Conservation (phyloP, 2,797 vertebrate species). For the Acanthurus leucopareius region DNA sequence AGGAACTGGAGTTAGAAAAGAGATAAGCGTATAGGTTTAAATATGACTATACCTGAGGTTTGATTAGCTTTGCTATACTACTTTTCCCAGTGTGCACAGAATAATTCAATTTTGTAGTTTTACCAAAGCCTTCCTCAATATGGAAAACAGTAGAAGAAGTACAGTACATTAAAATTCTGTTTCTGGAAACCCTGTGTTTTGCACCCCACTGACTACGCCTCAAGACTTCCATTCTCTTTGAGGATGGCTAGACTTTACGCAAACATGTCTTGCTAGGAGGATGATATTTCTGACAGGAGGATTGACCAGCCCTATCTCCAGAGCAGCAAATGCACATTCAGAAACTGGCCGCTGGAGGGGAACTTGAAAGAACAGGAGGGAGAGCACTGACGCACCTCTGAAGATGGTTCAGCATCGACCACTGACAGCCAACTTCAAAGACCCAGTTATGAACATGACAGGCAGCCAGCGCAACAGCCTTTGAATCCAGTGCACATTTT, state of each 20-base stretch:
- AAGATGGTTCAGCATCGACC: conserved; percentile 79
- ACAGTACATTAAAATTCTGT: conserved; percentile 56
- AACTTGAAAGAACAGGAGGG: conserved; percentile 84
- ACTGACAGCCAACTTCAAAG: conserved; percentile 85
- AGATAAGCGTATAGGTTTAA: conserved; percentile 9
- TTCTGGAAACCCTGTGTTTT: conserved; percentile 59
- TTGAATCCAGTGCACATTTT: conserved; percentile 80
- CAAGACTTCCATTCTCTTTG: conserved; percentile 72
- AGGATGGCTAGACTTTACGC: conserved; percentile 69
- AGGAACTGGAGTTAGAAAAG: conserved; percentile 3
- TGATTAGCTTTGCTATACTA: conserved; percentile 29
- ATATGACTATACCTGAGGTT: conserved; percentile 5
- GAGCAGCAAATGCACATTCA: conserved; percentile 81
- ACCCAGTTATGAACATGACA: conserved; percentile 81
- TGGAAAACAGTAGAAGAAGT: conserved; percentile 52
- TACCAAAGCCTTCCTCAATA: conserved; percentile 20
- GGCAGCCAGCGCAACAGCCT: conserved; percentile 71
- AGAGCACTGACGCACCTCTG: conserved; percentile 73
- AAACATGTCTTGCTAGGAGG: conserved; percentile 68
- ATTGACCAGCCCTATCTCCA: conserved; percentile 79
- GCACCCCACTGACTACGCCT: conserved; percentile 59
- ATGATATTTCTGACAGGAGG: conserved; percentile 77
- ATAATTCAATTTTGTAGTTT: conserved; percentile 25
- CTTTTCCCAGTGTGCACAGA: conserved; percentile 14
- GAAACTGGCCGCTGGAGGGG: conserved; percentile 80